Percentiles rank a stretch among this genome's conserved stretches.
Evolutionary conservation across 2,113 vertebrate species (phyloP).

Genomic region (Triplophysa tibetana): DNA sequence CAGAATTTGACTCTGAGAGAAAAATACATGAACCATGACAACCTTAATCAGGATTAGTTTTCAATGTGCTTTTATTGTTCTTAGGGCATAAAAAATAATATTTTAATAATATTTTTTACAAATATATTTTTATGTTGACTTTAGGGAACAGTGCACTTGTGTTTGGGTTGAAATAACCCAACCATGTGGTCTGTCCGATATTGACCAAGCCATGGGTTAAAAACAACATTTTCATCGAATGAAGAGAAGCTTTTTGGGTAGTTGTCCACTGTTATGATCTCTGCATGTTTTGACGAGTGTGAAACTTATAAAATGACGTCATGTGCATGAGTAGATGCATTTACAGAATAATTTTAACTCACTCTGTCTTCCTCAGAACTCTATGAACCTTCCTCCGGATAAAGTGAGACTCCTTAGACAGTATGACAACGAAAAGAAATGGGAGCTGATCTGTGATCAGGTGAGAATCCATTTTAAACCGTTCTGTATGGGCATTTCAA

Average conservation of each 20-base stretch:
- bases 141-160: too few relatives aligned
- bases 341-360: background rate
- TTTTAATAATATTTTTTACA: too few relatives aligned
- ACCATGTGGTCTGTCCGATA: too few relatives aligned
- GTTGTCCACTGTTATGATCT: background rate
- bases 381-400: conserved; percentile 94
- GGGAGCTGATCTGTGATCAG: conserved; percentile 90
- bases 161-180: too few relatives aligned
- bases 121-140: too few relatives aligned
- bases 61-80: too few relatives aligned
- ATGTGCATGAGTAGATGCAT: background rate
- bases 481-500: background rate
- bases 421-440: conserved; percentile 94
- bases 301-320: background rate
- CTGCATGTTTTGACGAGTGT: background rate
- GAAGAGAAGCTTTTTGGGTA: background rate
- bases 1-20: too few relatives aligned
- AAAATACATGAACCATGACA: too few relatives aligned
- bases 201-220: too few relatives aligned
- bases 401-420: conserved; percentile 91
- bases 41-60: too few relatives aligned
- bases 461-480: conserved; percentile 61
- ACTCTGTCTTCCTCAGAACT: conserved; percentile 77
- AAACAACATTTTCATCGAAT: too few relatives aligned
- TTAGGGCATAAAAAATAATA: too few relatives aligned